Evolutionary conservation across 2,113 vertebrate genomes (phyloP).

Genomic region (Pao palembangensis): DNA sequence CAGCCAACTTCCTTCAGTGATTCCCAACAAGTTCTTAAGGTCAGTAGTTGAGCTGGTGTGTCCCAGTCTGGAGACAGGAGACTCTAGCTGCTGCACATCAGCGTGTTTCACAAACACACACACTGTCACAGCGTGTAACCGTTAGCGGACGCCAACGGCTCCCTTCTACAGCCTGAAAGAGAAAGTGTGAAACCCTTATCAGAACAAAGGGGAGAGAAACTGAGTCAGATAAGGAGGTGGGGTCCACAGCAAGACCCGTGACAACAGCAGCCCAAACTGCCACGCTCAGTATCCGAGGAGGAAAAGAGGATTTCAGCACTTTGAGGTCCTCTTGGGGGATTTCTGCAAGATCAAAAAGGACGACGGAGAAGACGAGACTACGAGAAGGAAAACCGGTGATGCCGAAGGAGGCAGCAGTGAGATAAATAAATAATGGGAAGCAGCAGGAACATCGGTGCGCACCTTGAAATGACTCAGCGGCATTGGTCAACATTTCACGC

Average conservation of each 20-base stretch:
- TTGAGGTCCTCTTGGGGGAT: slow-evolving; percentile 18
- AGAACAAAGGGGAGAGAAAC: slow-evolving; percentile 17
- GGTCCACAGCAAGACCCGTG: slow-evolving; percentile 6
- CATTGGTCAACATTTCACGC: background rate
- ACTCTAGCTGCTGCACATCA: background rate
- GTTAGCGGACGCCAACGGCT: slow-evolving; percentile 12
- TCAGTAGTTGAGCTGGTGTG: too few relatives aligned
- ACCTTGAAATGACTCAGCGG: slow-evolving; percentile 53
- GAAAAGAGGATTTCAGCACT: slow-evolving; percentile 7
- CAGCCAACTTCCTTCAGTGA: too few relatives aligned
- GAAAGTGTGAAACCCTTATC: slow-evolving; percentile 37
- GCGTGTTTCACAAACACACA: background rate
- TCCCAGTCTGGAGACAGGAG: too few relatives aligned
- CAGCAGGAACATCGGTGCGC: slow-evolving; percentile 56
- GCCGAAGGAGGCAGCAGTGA: background rate
- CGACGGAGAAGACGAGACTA: background rate
- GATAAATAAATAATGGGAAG: background rate
- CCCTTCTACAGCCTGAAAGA: slow-evolving; percentile 15
- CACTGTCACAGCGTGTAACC: slow-evolving; percentile 14
- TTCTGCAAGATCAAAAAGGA: slow-evolving; percentile 35
- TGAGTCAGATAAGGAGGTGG: slow-evolving; percentile 23
- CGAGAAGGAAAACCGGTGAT: background rate
- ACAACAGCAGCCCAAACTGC: slow-evolving; percentile 10
- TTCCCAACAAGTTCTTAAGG: too few relatives aligned
- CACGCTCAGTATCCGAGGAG: slow-evolving; percentile 30